Conservation (phyloP, 2,797 vertebrate species). For the Aselliscus stoliczkanus region DNA sequence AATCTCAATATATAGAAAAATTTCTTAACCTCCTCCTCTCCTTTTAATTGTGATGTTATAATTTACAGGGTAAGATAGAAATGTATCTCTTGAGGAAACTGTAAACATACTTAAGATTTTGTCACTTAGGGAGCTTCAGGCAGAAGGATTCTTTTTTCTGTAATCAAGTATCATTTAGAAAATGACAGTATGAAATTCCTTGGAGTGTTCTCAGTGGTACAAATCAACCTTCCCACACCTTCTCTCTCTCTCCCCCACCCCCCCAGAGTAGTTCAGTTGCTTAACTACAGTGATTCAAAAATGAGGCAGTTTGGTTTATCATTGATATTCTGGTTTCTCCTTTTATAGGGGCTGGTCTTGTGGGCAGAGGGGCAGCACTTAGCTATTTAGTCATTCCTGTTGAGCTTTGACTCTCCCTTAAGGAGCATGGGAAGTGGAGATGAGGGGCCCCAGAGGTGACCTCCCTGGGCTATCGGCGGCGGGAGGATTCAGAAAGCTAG, state of each 20-base stretch:
- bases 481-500: background rate
- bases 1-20: slow-evolving; percentile 30
- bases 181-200: slow-evolving; percentile 57
- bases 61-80: slow-evolving; percentile 52
- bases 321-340: background rate
- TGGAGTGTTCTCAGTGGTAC: slow-evolving; percentile 6
- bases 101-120: slow-evolving; percentile 58
- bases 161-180: slow-evolving; percentile 63
- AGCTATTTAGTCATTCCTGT: background rate
- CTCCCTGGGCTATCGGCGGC: background rate
- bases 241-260: background rate
- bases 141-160: slow-evolving; percentile 35
- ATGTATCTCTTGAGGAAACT: slow-evolving; percentile 37
- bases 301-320: background rate
- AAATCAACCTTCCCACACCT: background rate
- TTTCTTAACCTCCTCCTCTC: background rate
- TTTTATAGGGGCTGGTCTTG: background rate
- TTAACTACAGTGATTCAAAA: slow-evolving; percentile 40
- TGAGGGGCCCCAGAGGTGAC: background rate
- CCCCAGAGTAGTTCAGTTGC: background rate
- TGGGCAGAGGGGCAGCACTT: background rate
- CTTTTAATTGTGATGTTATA: slow-evolving; percentile 65
- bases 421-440: background rate
- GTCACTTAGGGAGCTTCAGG: slow-evolving; percentile 39
- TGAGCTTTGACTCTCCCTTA: background rate